Evolutionary conservation across 2,113 vertebrate species (phyloP), one percentile per base, ranked within the genome.

Genomic region (Corythornis cristatus): DNA sequence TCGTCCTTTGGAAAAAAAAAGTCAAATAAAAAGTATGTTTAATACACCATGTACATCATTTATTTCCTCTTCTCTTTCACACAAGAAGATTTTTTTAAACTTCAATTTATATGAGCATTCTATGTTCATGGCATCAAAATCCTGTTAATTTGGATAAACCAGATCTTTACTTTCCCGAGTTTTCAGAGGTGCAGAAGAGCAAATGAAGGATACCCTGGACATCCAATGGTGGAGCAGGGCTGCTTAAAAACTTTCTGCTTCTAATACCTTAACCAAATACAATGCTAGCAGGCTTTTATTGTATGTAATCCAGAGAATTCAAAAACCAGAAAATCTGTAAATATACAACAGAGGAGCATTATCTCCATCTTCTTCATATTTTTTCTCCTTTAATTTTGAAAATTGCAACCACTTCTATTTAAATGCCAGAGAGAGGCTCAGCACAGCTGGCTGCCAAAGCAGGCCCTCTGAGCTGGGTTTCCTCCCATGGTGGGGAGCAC

Each of bases 1-100:
- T 99, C 99, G 61, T 99, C 99, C 99, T 99, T 84, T 71, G 62
- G 15, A 60, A 43, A 60, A 86, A 86, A 20, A 50, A 25, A 1
- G 33, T 26, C 0, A 37, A 37, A 71, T 7, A 76, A 76, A 53
- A 88, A 31, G 26, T 6, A 40, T 15, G 8, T 71, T 75, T 82
- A 58, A 72, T 46, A 85, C 17, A 66, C 9, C 29, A 57, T 0
- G 4, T 7, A 10, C 6, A 42, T 74, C 54, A 72, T 26, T 94
- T 86, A 64, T 73, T 68, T 73, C 43, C n/a, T 86, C 23, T 45
- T 70, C 37, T 86, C 28, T 58, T 79, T 80, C 64, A 84, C 31
- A 56, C 10, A 58, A 62, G n/a, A 3, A 46, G 6, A 31, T n/a
- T 73, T 67, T 71, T 70, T 4, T 2, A 9, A 92, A 93, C 33